Conservation (phyloP, 2,113 vertebrate genomes). For the Paracanthobrama guichenoti region DNA sequence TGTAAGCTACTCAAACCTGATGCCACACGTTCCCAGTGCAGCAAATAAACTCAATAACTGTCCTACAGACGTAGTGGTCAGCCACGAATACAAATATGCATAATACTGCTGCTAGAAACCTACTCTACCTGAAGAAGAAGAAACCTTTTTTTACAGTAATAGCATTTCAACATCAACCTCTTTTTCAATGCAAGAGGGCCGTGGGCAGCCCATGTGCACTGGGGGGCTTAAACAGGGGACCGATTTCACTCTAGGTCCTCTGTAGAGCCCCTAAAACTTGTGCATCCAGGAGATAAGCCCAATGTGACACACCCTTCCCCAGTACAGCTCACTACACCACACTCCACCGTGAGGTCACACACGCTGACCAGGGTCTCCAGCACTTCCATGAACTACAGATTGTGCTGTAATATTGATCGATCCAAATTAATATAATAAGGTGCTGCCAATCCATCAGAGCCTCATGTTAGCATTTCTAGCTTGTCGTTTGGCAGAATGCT, state of each 20-base stretch:
- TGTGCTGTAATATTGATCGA: conserved; percentile 44
- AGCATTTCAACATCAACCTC: conserved; percentile 11
- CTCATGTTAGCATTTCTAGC: conserved; percentile 49
- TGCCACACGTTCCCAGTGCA: background rate
- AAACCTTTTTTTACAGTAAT: background rate
- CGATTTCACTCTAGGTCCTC: conserved; percentile 41
- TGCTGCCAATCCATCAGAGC: conserved; percentile 56
- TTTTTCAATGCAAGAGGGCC: conserved; percentile 11
- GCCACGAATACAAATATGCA: conserved; percentile 52
- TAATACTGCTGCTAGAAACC: conserved; percentile 53
- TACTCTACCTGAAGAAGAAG: conserved; percentile 44
- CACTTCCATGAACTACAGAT: conserved; percentile 16
- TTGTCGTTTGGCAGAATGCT: conserved; percentile 18
- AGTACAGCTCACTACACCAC: conserved; percentile 52
- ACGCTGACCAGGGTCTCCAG: conserved; percentile 31
- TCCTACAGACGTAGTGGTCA: conserved; percentile 16
- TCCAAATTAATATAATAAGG: conserved; percentile 42
- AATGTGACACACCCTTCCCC: conserved; percentile 65
- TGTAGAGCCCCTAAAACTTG: conserved; percentile 61
- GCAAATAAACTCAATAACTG: background rate
- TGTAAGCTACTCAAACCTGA: conserved; percentile 13
- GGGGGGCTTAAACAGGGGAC: conserved; percentile 15
- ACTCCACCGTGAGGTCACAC: conserved; percentile 51
- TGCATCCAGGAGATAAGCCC: conserved; percentile 72
- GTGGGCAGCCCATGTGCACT: background rate